Base-by-base conservation (phyloP, 2,888 invertebrate genomes). In the Neoascia interrupta region DNA sequence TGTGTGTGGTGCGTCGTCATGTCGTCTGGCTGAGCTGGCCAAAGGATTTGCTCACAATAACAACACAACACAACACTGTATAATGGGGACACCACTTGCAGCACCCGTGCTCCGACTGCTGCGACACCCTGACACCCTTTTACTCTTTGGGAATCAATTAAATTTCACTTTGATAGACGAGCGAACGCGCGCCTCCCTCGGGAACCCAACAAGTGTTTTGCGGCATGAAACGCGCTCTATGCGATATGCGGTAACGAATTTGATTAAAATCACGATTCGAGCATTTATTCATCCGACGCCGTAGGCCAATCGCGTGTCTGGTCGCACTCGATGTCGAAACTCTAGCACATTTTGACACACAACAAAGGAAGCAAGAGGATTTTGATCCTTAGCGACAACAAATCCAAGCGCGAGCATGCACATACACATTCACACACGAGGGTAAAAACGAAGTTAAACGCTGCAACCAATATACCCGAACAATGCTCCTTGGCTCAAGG, bases 131-230 rank as follows among this genome's bases (percentile, higher is more conserved):
- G 37, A 64, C n/a, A n/a, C n/a, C n/a, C n/a, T n/a, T n/a, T n/a
- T n/a, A n/a, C 63, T 69, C 34, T 49, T 70, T 63, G 28, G 28
- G 58, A 72, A 61, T 64, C 76, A 79, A 79, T 79, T 79, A 53
- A 47, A 72, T 72, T 70, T 53, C 58, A 60, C 72, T 66, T 76
- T 60, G 72, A 79, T 66, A 41, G 64, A 60, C 60, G 19, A 53
- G n/a, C n/a, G n/a, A n/a, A 5, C 51, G 53, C 11, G 58, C 41
- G 61, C 16, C 69, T 13, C 41, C 1, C 19, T 18, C 18, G 13
- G 18, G 26, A 54, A 21, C 61, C 43, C 72, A 79, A 79, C 76
- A 79, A 79, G 76, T 79, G 76, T 79, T 60, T 60, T n/a, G 16
- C 23, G n/a, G n/a, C n/a, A n/a, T n/a, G n/a, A n/a, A n/a, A n/a